Evolutionary conservation across 2,888 invertebrate genomes (phyloP).

Genomic region (Pilophorus perplexus): DNA sequence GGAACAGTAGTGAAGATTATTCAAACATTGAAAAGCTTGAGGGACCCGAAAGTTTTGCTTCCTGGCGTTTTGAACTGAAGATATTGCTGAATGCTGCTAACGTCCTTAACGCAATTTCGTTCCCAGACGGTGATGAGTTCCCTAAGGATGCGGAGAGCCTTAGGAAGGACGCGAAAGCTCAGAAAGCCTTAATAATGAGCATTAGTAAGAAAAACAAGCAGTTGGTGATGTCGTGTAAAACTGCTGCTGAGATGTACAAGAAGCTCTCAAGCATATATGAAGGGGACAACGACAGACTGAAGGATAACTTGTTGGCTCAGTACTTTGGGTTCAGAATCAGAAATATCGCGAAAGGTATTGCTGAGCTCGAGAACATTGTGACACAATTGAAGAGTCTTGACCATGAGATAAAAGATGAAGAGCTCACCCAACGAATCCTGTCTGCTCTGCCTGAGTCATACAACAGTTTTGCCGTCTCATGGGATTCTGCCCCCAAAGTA

Average conservation of each 20-base stretch:
- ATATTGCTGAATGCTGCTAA: not conserved
- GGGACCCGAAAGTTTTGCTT: not conserved
- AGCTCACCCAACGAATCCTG: not conserved
- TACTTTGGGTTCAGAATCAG: too few relatives aligned
- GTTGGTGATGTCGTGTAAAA: too few relatives aligned
- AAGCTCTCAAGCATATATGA: not conserved
- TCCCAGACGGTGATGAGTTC: not conserved
- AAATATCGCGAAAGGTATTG: too few relatives aligned
- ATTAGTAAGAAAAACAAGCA: too few relatives aligned
- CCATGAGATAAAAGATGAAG: not conserved
- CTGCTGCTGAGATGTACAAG: not conserved
- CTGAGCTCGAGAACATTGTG: too few relatives aligned
- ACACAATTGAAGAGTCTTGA: too few relatives aligned
- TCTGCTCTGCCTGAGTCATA: not conserved
- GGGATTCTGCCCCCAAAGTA: not conserved
- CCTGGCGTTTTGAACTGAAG: too few relatives aligned
- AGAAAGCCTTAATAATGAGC: not conserved
- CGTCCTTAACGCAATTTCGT: not conserved
- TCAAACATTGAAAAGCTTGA: not conserved
- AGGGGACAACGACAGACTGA: too few relatives aligned
- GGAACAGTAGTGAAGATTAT: too few relatives aligned
- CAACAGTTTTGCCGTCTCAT: not conserved
- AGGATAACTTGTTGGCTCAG: too few relatives aligned
- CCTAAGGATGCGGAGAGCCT: too few relatives aligned
- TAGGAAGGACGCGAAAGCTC: not conserved